Evolutionary conservation across 2,888 invertebrate species (phyloP).

Genomic region (Nematopogon swammerdamellus): DNA sequence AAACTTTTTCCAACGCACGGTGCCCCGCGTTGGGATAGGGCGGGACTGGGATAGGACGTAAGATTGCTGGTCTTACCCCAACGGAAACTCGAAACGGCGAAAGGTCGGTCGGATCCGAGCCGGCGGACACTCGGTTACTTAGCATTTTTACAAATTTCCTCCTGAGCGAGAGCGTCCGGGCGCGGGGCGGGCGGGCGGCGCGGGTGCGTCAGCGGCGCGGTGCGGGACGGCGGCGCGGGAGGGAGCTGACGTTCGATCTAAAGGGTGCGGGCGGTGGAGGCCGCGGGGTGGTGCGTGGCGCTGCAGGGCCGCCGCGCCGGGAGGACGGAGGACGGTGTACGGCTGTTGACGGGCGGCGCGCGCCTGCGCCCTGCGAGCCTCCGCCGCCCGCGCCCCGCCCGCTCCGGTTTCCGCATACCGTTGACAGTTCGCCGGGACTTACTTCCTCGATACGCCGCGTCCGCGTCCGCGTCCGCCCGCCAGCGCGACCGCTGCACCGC

Average conservation of each 20-base stretch:
- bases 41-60: background rate
- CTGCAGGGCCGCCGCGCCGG: background rate
- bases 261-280: conserved; percentile 31
- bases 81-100: background rate
- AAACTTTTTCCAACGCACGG: background rate
- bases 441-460: conserved; percentile 53
- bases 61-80: background rate
- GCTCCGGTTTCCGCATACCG: conserved; percentile 60
- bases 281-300: background rate
- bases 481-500: conserved; percentile 1
- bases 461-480: conserved; percentile 19
- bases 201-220: conserved; percentile 7
- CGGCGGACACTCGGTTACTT: background rate
- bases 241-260: conserved; percentile 57
- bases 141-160: background rate
- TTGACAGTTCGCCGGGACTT: conserved; percentile 60
- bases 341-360: conserved; percentile 56
- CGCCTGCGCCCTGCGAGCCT: conserved; percentile 42
- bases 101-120: background rate
- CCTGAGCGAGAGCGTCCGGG: background rate
- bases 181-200: conserved; percentile 19
- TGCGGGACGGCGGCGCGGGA: conserved; percentile 31
- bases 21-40: background rate
- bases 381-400: conserved; percentile 36
- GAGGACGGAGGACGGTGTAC: conserved; percentile 20